A percentile compares a stretch with the other conserved stretches of the same genome.
phyloP scores from a whole-genome alignment of 2,797 vertebrate species.

The Acanthis flammea region DNA sequence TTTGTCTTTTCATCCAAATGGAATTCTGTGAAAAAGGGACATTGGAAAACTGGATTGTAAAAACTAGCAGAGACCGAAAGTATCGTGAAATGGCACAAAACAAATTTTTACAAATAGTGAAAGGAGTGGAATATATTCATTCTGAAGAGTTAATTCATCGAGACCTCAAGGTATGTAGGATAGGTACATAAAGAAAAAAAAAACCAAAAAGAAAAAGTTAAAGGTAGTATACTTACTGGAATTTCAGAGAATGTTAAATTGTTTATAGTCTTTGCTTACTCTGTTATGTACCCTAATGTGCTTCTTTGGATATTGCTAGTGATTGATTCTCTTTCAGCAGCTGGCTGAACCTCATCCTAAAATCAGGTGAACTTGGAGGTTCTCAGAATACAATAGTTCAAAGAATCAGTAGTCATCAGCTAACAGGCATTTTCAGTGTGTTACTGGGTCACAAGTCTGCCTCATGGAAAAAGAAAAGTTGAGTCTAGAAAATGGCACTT shows the following conservation, averaged over 20 bases:
- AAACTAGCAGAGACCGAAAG: not conserved
- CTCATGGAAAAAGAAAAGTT: not conserved
- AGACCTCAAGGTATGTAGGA: slow-evolving; percentile 86
- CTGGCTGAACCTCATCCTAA: not conserved
- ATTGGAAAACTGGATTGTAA: slow-evolving; percentile 78
- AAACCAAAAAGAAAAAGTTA: not conserved
- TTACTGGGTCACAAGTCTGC: not conserved
- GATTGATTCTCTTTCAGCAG: not conserved
- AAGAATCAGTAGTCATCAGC: not conserved
- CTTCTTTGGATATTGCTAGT: not conserved
- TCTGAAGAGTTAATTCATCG: slow-evolving; percentile 82
- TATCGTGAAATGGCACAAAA: slow-evolving; percentile 65
- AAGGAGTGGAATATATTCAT: slow-evolving; percentile 86
- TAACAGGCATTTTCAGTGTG: not conserved
- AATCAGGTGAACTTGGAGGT: not conserved
- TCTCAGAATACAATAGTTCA: not conserved
- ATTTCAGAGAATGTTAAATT: not conserved
- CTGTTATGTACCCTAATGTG: not conserved
- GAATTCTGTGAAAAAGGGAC: slow-evolving; percentile 83
- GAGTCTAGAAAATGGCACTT: not conserved
- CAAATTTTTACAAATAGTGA: slow-evolving; percentile 77
- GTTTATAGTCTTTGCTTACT: not conserved
- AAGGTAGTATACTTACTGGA: not conserved
- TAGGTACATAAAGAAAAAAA: not conserved
- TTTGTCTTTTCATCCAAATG: slow-evolving; percentile 89